phyloP scores from a whole-genome alignment of 2,113 vertebrate species.

The Mungos mungo region DNA sequence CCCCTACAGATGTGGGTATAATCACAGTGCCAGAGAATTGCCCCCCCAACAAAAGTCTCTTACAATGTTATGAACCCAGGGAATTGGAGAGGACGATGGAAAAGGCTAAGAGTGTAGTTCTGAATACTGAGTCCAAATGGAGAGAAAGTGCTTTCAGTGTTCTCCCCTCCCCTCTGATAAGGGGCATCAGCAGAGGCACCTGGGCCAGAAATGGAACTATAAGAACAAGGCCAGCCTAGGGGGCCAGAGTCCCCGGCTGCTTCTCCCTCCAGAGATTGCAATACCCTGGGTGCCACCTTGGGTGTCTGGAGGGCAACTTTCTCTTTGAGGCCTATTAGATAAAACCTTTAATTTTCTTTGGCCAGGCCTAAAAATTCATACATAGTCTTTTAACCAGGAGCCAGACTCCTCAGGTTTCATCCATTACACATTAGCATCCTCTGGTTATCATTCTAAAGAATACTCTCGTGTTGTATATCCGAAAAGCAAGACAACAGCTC shows the following conservation, averaged over 20 bases:
- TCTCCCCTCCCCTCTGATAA: not conserved
- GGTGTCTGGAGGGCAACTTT: not conserved
- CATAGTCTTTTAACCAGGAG: not conserved
- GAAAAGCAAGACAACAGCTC: not conserved
- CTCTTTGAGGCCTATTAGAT: not conserved
- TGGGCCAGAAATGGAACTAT: rapidly evolving
- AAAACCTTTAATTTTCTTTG: not conserved
- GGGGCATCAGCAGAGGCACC: not conserved
- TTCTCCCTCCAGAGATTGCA: not conserved
- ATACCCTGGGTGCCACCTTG: rapidly evolving
- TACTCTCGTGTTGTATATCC: too few species aligned
- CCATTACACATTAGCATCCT: not conserved
- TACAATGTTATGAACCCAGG: not conserved
- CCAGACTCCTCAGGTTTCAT: not conserved
- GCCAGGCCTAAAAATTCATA: not conserved
- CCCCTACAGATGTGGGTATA: not conserved
- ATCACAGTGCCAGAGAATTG: not conserved
- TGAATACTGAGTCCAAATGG: not conserved
- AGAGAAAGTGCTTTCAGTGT: not conserved
- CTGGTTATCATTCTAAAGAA: not conserved
- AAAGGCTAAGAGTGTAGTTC: not conserved
- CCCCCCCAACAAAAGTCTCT: not conserved
- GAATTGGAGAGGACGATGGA: not conserved
- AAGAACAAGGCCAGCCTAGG: rapidly evolving
- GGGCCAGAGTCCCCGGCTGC: rapidly evolving